These are phyloP conservation scores for Lepisosteus osseus DNA, from an alignment of 2,113 vertebrate genomes.

Conservation along the genomic window DNA sequence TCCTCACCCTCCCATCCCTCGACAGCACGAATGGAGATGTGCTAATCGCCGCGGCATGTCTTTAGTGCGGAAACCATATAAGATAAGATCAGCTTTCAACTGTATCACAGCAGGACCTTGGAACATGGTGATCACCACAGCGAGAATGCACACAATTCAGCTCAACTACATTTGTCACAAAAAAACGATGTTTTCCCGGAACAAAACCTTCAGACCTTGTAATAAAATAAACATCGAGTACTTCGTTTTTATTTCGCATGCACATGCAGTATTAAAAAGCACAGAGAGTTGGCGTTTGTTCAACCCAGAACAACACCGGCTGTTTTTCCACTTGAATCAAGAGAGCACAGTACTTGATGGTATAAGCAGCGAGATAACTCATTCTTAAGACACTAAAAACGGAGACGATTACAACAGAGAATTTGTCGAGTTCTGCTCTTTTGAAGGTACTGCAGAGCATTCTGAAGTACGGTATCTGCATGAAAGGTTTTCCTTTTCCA, in stretches of 20 bases:
- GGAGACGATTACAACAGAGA: too few relatives aligned
- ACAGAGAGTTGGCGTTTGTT: too few relatives aligned
- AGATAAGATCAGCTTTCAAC: not conserved
- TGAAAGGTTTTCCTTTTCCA: too few relatives aligned
- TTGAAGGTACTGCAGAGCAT: too few relatives aligned
- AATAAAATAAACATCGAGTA: not conserved
- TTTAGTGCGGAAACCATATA: not conserved
- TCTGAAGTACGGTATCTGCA: too few relatives aligned
- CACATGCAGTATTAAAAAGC: slow-evolving; percentile 70
- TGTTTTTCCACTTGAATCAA: too few relatives aligned
- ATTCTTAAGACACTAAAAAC: slow-evolving; percentile 16
- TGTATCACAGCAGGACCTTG: not conserved
- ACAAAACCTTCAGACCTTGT: not conserved
- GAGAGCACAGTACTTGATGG: too few relatives aligned
- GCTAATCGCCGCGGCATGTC: not conserved
- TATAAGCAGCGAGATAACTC: slow-evolving; percentile 49
- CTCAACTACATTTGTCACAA: not conserved
- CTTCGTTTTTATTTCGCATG: slow-evolving; percentile 49
- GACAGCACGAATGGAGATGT: not conserved
- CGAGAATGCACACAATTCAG: slow-evolving; percentile 3
- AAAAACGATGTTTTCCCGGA: not conserved
- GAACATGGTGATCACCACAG: not conserved
- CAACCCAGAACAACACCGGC: too few relatives aligned
- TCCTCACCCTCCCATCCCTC: too few relatives aligned
- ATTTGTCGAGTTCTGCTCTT: too few relatives aligned